Base-by-base conservation (phyloP, 2,113 vertebrate species). In the rat (Rattus norvegicus) region DNA sequence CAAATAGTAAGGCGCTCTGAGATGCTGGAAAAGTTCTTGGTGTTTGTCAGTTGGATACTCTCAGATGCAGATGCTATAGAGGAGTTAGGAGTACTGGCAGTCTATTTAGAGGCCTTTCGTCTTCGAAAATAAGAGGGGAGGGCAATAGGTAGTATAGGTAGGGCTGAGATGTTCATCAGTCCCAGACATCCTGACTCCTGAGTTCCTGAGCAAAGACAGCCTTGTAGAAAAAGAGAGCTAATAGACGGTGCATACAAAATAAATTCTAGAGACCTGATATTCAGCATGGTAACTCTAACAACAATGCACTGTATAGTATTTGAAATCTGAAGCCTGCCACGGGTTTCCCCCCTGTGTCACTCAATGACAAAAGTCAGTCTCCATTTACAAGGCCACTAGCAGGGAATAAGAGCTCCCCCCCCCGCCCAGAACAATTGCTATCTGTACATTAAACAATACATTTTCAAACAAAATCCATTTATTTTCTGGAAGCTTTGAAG, bases 381-480 rank as follows among this genome's bases (percentile, higher is more conserved):
- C 80, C n/a, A 73, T 6, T 36, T 47, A 88, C n/a, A 90, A n/a
- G 39, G 36, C n/a, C 69, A n/a, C 47, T 54, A 43, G 19, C 20
- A 77, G 22, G 63, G 33, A 89, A 65, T 30, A 30, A 90, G 56
- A 91, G 49, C 36, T 75, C 4, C 19, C 26, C 28, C 33, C 20
- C 4, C 19, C 26, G 22, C 33, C 20, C 67, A 88, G 75, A n/a
- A 13, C 91, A 81, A 59, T 67, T 87, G 47, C 33, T 94, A 83
- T 69, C 33, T 39, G 1, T 47, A 90, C 92, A 89, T 89, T 81
- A 89, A 91, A 59, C 43, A 73, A 84, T 56, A 69, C 43, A 59
- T 39, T 43, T 92, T 92, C 36, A 93, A 95, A 91, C 43, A 76
- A 65, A 33, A 92, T 8, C 26, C 69, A 69, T 65, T 73, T 95